Evolutionary conservation across 1,140 invertebrate genomes (phyloP), one percentile per base, ranked within the genome.

Genomic region (Penaeus japonicus): DNA sequence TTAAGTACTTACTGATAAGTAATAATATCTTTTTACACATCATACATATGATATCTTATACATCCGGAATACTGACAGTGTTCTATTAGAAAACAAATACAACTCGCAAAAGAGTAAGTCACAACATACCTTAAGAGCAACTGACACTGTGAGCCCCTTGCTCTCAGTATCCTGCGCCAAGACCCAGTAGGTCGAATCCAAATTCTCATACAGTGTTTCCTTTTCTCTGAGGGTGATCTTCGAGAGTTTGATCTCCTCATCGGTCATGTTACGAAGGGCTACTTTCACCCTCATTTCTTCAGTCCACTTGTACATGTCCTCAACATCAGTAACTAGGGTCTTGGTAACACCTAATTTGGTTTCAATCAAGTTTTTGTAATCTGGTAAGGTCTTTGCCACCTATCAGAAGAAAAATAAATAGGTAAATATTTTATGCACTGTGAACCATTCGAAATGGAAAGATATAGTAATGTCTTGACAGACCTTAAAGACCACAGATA

Each of bases 321-420:
- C 87, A 53, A 88, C 87, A n/a, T 88, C 87, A 30, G 27, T 47
- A 22, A 82, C 62, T 32, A 88, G 32, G 2, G 87, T 88, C 30
- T 84, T 53, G 54, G 83, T 88, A 4, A 88, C 80, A 54, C 87
- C 87, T 54, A 88, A 55, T 24, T 88, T 88, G 7, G 87, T 88
- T 32, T 88, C 80, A 24, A 88, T 65, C 80, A 75, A 77, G 27
- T 78, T 77, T 10, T 59, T 55, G 70, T 88, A 88, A 2, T 84
- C 80, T 24, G 87, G 87, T 17, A 88, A 65, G 0, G 80, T 57
- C 22, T 84, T 70, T 3, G 47, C 65, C 39, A 88, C 70, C 87
- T 88, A 59, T 4, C 18, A n/a, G 35, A 30, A 47, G 47, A 75
- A 75, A 83, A 83, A 32, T 30, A 12, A 30, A 7, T 73, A 30